phyloP scores from a whole-genome alignment of 2,797 vertebrate species.

The Setipinna tenuifilis region DNA sequence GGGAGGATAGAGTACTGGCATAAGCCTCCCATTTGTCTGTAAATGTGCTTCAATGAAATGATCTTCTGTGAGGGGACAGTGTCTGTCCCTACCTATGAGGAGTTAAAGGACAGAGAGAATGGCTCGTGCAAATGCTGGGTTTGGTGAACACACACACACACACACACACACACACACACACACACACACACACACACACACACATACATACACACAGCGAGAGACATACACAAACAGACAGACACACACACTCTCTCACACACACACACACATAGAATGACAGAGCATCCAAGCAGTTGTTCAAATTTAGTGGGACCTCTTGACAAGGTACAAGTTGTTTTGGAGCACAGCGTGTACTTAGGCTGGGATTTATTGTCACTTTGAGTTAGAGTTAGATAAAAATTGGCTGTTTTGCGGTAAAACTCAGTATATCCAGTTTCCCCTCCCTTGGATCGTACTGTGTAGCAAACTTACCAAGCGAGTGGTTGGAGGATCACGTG shows the following conservation, averaged over 20 bases:
- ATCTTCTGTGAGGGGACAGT: not conserved
- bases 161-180: not conserved
- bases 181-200: not conserved
- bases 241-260: not conserved
- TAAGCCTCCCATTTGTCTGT: not conserved
- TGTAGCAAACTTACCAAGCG: not conserved
- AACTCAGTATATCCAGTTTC: slow-evolving; percentile 1
- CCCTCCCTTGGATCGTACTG: not conserved
- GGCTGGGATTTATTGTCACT: slow-evolving; percentile 8
- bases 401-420: slow-evolving; percentile 2
- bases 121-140: not conserved
- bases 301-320: slow-evolving; percentile 27
- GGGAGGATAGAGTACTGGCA: not conserved
- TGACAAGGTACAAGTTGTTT: slow-evolving; percentile 24
- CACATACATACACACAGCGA: not conserved
- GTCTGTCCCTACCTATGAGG: not conserved
- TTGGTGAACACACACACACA: not conserved
- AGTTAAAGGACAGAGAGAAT: slow-evolving; percentile 1
- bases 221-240: not conserved
- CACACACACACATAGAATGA: not conserved
- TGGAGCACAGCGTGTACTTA: slow-evolving; percentile 18
- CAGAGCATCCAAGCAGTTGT: slow-evolving; percentile 22
- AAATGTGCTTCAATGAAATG: not conserved
- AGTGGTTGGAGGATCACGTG: not conserved
- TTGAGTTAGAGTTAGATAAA: slow-evolving; percentile 20